Base-by-base conservation (phyloP, 2,888 invertebrate species). In the Rotaria sp. region DNA sequence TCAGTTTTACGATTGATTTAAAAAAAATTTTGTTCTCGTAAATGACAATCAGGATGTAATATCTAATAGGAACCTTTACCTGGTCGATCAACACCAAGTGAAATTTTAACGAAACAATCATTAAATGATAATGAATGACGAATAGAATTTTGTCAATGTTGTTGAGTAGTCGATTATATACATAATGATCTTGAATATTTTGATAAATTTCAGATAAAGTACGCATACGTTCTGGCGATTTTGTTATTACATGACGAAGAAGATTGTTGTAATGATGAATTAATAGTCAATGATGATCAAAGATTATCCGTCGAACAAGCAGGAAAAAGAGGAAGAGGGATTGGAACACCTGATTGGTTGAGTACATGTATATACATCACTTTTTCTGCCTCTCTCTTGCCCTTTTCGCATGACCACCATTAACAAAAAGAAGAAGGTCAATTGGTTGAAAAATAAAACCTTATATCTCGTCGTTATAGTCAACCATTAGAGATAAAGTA, bases 11-110 rank as follows among this genome's bases (percentile, higher is more conserved):
- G 84, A 59, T 84, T 86, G 59, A 84, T 84, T 91, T 99, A 99
- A 92, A 99, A 99, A 67, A 98, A 94, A 92, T 99, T 99, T 92
- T 98, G 98, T 0, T 98, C 93, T 67, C 98, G 93, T 88, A 99
- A 92, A 90, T 96, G 99, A 91, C 98, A 99, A 89, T 97, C 96
- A 0, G 97, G 97, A 90, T 99, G 98, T 87, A 99, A 93, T 48
- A 97, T 96, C 99, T 98, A 99, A 92, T 98, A 99, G 0, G 98
- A 84, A 0, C 99, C 98, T 90, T 99, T 99, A 2, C 98, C 99
- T 0, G 99, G 98, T 91, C 97, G 96, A 92, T 98, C 98, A 95
- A 93, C 90, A 13, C 91, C 90, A 57, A 91, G 89, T n/a, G 96
- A 96, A 88, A 97, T 96, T 92, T 99, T 99, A 86, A 99, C 96